Percentiles rank a stretch among this genome's conserved stretches.
Conservation (phyloP, 2,888 invertebrate species). For the Carpatolechia fugitivella region DNA sequence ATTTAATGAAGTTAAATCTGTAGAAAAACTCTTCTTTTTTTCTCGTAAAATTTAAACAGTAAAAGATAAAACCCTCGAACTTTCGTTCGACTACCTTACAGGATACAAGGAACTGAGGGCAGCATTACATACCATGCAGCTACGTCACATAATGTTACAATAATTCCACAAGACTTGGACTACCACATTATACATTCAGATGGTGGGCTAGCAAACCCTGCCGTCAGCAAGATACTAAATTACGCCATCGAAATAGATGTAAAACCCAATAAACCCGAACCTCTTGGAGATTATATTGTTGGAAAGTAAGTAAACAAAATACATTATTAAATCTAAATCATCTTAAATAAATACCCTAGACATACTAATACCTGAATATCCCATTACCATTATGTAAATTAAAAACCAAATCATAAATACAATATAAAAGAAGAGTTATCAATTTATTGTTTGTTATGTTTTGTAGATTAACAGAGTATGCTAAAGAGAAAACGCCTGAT, state of each 20-base stretch:
- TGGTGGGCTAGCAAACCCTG: not conserved
- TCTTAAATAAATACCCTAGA: too few relatives aligned
- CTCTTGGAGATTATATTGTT: not conserved
- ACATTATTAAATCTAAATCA: not conserved
- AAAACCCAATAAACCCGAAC: not conserved
- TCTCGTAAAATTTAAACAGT: too few relatives aligned
- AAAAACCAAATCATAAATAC: too few relatives aligned
- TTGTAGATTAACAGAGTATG: constrained; percentile 26
- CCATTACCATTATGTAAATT: too few relatives aligned
- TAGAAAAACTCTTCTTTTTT: too few relatives aligned
- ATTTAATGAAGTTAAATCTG: too few relatives aligned
- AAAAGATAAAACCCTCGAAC: too few relatives aligned
- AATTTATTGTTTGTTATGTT: too few relatives aligned
- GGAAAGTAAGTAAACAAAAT: not conserved
- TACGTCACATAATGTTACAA: not conserved
- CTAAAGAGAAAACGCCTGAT: constrained; percentile 29
- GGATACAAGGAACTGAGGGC: constrained; percentile 2
- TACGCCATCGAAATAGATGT: not conserved
- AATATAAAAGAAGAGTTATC: too few relatives aligned
- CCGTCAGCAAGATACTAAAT: not conserved
- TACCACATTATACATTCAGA: not conserved
- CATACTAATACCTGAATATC: too few relatives aligned
- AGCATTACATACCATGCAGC: not conserved
- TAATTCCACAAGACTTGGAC: not conserved
- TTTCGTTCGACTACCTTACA: constrained; percentile 14